These are phyloP conservation scores for Toxotes lorentzi DNA, from an alignment of 2,797 vertebrate species.

Conservation along the genomic window DNA sequence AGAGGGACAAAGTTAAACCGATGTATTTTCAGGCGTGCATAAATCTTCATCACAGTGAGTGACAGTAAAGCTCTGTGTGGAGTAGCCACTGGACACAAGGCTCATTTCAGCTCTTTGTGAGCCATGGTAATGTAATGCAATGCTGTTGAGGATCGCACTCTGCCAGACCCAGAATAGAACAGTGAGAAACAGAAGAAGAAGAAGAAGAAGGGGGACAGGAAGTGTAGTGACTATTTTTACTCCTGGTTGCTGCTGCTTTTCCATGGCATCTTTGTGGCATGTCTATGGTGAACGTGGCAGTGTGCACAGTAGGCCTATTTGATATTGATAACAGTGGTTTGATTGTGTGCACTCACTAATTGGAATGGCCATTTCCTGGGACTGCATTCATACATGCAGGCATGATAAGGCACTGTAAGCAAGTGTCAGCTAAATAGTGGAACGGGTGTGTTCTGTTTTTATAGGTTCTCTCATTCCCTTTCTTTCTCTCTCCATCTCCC, in stretches of 20 bases:
- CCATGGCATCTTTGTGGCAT: slow-evolving; percentile 52
- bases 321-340: slow-evolving; percentile 66
- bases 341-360: slow-evolving; percentile 49
- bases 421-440: neutral
- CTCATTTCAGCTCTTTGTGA: slow-evolving; percentile 45
- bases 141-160: slow-evolving; percentile 43
- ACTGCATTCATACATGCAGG: slow-evolving; percentile 17
- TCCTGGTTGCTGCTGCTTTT: slow-evolving; percentile 57
- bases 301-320: slow-evolving; percentile 50
- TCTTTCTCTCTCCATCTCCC: neutral
- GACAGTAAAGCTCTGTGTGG: slow-evolving; percentile 10
- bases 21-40: slow-evolving; percentile 8
- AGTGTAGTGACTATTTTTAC: slow-evolving; percentile 80
- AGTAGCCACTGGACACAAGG: slow-evolving; percentile 13
- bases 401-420: neutral
- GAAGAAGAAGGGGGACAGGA: slow-evolving; percentile 67
- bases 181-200: slow-evolving; percentile 50
- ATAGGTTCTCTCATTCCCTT: neutral
- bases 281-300: slow-evolving; percentile 36
- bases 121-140: slow-evolving; percentile 29
- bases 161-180: slow-evolving; percentile 55
- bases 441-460: slow-evolving; percentile 11
- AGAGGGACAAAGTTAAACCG: neutral
- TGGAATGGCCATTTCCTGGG: slow-evolving; percentile 20
- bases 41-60: slow-evolving; percentile 7